Percentiles rank a stretch among this genome's conserved stretches.
Conservation (phyloP, 2,113 vertebrate genomes). For the Lanius collurio region DNA sequence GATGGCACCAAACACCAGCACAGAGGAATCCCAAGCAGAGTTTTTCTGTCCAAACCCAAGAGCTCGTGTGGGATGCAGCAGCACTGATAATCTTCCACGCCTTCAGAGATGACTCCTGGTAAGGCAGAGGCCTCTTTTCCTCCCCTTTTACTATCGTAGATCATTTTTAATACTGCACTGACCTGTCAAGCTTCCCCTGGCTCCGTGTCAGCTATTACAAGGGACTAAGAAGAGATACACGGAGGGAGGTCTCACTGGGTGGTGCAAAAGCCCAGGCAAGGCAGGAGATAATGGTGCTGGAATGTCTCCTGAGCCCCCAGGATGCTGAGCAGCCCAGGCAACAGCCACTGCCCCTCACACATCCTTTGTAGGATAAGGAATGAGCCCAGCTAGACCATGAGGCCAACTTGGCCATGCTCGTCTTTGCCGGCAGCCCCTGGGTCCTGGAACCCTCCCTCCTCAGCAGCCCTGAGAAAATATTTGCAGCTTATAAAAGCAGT, state of each 20-base stretch:
- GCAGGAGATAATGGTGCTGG: background rate
- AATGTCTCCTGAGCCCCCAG: background rate
- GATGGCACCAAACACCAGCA: rapidly evolving
- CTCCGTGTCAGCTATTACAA: background rate
- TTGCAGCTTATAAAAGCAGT: background rate
- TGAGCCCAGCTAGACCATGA: background rate
- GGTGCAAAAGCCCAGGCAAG: rapidly evolving
- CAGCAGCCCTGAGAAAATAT: background rate
- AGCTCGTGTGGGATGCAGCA: rapidly evolving
- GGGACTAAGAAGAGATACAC: background rate
- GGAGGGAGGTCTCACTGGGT: background rate
- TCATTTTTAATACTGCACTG: background rate
- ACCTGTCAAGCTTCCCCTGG: background rate
- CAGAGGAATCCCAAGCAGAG: background rate
- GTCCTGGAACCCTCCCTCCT: background rate
- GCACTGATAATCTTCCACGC: background rate
- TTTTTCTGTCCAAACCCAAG: background rate
- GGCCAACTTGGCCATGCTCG: rapidly evolving
- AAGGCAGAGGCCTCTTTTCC: background rate
- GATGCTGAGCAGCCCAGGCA: background rate
- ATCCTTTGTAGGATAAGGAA: background rate
- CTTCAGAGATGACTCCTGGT: background rate
- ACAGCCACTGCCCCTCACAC: background rate
- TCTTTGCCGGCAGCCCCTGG: background rate
- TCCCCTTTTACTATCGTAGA: background rate